Evolutionary conservation across 2,113 vertebrate species (phyloP).

Genomic region (Pseudolaguvia tuberculata): DNA sequence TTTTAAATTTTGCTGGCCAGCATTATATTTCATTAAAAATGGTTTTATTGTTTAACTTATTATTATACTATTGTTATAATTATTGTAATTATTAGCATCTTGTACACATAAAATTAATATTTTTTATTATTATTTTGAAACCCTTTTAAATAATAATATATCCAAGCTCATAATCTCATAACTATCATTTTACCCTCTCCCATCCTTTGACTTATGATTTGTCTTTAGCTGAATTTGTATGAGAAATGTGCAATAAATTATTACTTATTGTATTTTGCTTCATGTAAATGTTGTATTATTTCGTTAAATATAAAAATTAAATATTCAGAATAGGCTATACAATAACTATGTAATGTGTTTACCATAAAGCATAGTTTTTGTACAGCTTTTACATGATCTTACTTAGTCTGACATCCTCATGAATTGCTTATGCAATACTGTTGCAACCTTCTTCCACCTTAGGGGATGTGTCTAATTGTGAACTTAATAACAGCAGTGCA

Average conservation of each 20-base stretch:
- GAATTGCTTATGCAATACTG: conserved; percentile 62
- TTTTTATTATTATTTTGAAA: background rate
- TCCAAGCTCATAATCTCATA: background rate
- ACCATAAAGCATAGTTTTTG: conserved; percentile 12
- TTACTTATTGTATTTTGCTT: background rate
- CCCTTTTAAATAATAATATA: no score
- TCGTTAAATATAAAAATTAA: background rate
- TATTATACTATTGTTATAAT: background rate
- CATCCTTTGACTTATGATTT: no score
- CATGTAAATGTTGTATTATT: background rate
- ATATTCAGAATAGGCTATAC: background rate
- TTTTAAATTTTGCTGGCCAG: conserved; percentile 33
- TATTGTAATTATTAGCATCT: background rate
- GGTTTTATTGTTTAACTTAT: conserved; percentile 39
- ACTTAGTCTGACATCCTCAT: conserved; percentile 34
- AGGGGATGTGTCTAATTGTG: conserved; percentile 67
- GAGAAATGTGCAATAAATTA: background rate
- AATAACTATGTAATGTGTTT: background rate
- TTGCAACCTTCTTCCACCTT: conserved; percentile 55
- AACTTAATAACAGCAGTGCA: conserved; percentile 62
- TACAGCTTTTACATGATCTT: conserved; percentile 22
- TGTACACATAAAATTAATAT: no score
- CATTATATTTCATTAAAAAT: conserved; percentile 13
- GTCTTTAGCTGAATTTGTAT: background rate
- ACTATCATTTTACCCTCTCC: background rate